These are phyloP conservation scores for Sarcophilus harrisii DNA, from an alignment of 2,797 vertebrate genomes.

Conservation along the genomic window DNA sequence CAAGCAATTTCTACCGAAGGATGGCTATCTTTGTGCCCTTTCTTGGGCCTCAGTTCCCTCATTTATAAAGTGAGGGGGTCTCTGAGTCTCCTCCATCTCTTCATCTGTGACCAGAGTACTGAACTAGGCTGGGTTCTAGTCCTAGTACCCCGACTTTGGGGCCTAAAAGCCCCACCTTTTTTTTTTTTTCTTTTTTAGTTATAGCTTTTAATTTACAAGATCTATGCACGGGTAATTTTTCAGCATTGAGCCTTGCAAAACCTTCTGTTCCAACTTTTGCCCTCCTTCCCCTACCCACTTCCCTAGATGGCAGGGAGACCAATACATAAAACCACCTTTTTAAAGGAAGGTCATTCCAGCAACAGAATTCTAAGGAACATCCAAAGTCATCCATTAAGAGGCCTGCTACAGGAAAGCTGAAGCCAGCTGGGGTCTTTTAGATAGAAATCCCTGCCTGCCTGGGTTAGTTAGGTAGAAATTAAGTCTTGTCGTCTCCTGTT, in stretches of 20 bases:
- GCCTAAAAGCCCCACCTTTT: neutral
- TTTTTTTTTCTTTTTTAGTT: too few species aligned
- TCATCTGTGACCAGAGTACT: neutral
- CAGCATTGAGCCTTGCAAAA: too few species aligned
- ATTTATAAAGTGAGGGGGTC: neutral
- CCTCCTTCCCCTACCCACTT: too few species aligned
- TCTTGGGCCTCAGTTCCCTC: neutral
- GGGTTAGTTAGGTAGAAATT: neutral
- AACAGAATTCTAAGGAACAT: neutral
- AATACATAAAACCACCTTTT: neutral
- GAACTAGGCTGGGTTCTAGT: neutral
- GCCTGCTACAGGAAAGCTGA: neutral
- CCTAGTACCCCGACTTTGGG: neutral
- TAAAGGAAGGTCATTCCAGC: neutral
- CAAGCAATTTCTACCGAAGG: neutral
- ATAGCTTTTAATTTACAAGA: too few species aligned
- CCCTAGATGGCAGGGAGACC: too few species aligned
- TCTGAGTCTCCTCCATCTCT: neutral
- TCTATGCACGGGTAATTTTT: too few species aligned
- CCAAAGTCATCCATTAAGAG: neutral
- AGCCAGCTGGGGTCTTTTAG: neutral
- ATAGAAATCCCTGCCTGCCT: neutral
- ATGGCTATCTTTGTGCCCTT: neutral
- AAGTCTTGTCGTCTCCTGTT: neutral
- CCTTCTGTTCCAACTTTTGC: too few species aligned